Conservation (phyloP, 2,797 vertebrate genomes). For the Gephyroberyx darwinii region DNA sequence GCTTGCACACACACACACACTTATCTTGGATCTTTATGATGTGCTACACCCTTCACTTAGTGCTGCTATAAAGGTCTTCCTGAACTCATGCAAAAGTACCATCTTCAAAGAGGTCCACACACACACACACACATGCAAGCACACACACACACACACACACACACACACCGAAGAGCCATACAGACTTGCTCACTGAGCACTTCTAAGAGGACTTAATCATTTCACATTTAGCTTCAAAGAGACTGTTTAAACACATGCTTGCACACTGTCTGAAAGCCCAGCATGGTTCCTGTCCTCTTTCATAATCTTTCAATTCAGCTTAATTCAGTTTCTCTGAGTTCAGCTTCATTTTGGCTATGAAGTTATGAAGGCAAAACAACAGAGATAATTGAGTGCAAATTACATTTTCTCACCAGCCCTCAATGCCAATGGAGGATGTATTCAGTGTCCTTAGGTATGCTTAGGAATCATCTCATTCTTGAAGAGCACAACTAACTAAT, state of each 20-base stretch:
- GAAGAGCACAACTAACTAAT: not conserved
- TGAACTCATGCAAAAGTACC: constrained; percentile 60
- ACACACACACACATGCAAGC: constrained; percentile 48
- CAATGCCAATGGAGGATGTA: constrained; percentile 14
- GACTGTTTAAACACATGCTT: constrained; percentile 72
- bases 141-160: constrained; percentile 42
- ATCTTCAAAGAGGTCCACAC: constrained; percentile 73
- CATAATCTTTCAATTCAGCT: constrained; percentile 53
- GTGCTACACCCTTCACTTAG: constrained; percentile 85
- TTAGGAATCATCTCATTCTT: not conserved
- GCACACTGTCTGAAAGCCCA: constrained; percentile 63
- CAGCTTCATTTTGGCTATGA: constrained; percentile 11
- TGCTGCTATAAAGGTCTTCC: constrained; percentile 81
- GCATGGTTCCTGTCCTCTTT: constrained; percentile 56
- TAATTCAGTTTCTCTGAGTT: constrained; percentile 51
- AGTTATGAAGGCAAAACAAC: constrained; percentile 16
- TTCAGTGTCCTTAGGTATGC: not conserved
- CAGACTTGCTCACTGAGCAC: constrained; percentile 38
- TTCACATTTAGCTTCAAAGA: constrained; percentile 79
- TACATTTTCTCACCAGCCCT: not conserved
- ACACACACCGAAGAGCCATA: constrained; percentile 43
- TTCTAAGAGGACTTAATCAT: constrained; percentile 74
- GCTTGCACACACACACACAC: constrained; percentile 48
- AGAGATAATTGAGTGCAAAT: constrained; percentile 26
- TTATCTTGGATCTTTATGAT: constrained; percentile 84